Conservation (phyloP, 2,113 vertebrate species). For the Lophius piscatorius region DNA sequence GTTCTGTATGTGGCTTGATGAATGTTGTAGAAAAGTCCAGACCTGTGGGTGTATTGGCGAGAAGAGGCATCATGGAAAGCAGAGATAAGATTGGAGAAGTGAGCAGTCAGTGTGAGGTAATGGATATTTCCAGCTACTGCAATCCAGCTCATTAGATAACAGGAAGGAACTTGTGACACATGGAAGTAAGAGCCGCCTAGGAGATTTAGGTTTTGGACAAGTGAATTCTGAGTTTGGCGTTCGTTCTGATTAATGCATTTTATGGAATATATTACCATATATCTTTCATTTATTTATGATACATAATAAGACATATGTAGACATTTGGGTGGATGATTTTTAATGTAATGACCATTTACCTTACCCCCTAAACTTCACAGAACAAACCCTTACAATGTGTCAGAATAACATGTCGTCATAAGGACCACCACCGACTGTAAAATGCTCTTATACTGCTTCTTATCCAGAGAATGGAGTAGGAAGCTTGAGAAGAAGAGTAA, state of each 20-base stretch:
- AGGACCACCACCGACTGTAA: background rate
- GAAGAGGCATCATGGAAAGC: background rate
- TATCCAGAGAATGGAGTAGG: slow-evolving; percentile 44
- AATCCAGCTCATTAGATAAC: background rate
- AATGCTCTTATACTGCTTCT: background rate
- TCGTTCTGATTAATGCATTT: no score
- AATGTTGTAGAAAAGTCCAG: background rate
- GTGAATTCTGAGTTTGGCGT: no score
- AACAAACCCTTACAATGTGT: no score
- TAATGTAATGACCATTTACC: no score
- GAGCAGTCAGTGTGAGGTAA: background rate
- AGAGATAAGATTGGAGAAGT: background rate
- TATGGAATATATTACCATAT: no score
- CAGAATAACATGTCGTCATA: no score
- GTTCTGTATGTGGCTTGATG: background rate
- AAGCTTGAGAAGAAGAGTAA: slow-evolving; percentile 72
- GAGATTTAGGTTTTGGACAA: no score
- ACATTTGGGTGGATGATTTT: no score
- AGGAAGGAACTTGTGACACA: background rate
- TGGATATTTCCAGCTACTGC: background rate
- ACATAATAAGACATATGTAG: no score
- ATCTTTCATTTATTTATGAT: no score
- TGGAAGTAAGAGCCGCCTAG: no score
- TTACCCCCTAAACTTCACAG: no score
- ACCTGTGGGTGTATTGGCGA: background rate